Base-by-base conservation (phyloP, 2,797 vertebrate species). In the Taenioides sp. region DNA sequence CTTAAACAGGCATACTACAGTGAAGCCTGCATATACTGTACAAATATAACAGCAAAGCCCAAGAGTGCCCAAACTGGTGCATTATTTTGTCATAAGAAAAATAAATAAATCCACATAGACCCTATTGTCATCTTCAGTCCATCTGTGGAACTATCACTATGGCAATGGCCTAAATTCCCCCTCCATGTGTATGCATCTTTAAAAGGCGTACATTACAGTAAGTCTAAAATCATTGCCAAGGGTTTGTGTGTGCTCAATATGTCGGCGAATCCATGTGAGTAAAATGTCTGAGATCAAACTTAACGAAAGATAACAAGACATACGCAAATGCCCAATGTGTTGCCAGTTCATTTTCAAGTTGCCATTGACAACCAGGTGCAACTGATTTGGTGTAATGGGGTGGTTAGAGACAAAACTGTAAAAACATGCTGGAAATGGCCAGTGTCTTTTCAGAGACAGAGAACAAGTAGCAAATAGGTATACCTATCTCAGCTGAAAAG, bases 111-210 rank as follows among this genome's bases (percentile, higher is more conserved):
- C 84, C 73, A 75, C 65, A 67, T 2, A 43, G 69, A 67, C 71
- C 70, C 50, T 71, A 68, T 23, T 31, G 27, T 60, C 76, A 52
- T 79, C 72, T 65, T 79, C 82, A 75, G 78, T 75, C 80, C 54
- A 67, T 69, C 74, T 71, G 71, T 69, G 18, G 69, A 68, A 75
- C 72, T 74, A 80, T 89, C 86, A 62, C 85, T 83, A 89, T 86
- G 82, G 80, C 81, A 9, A 88, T 86, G 81, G 76, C 87, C 90
- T 86, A 63, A 79, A 82, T 89, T 84, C 66, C 57, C 77, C 65
- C 68, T 72, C 64, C 47, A 59, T 66, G 71, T 66, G 55, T 23
- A 4, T 57, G n/a, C 6, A 34, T 27, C 27, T 50, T 22, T 62
- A 52, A 31, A 17, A 49, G 23, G 55, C 17, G 22, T 17, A 22